phyloP scores from a whole-genome alignment of 2,888 invertebrate genomes.

The Cheilosia vulpina region DNA sequence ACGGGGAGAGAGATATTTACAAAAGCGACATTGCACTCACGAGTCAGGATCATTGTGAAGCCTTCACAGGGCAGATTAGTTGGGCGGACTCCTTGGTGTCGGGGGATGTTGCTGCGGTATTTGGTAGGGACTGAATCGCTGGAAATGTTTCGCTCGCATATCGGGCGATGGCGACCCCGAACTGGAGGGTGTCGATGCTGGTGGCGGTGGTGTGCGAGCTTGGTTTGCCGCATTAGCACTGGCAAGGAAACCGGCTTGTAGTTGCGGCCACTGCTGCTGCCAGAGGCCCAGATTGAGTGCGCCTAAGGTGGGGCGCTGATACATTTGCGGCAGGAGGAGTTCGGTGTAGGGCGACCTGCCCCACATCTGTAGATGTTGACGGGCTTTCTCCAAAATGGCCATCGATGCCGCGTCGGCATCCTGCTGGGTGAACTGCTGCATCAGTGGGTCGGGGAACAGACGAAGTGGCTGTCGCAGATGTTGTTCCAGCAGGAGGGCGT shows the following conservation, averaged over 20 bases:
- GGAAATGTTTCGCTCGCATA: constrained; percentile 82
- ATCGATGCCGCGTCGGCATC: constrained; percentile 83
- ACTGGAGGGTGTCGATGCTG: constrained; percentile 82
- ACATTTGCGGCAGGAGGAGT: constrained; percentile 83
- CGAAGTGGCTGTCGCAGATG: constrained; percentile 83
- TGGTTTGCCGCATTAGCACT: constrained; percentile 79
- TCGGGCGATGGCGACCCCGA: constrained; percentile 83
- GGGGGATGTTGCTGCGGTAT: constrained; percentile 80
- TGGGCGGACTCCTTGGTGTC: constrained; percentile 80
- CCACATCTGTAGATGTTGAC: constrained; percentile 84
- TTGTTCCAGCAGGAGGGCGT: constrained; percentile 83
- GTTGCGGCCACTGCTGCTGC: constrained; percentile 84
- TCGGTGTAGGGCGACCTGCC: constrained; percentile 84
- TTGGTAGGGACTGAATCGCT: constrained; percentile 81
- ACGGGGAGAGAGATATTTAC: constrained; percentile 43
- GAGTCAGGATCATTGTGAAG: constrained; percentile 1
- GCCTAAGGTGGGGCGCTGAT: constrained; percentile 82
- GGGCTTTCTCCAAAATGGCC: constrained; percentile 83
- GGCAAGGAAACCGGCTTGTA: constrained; percentile 83
- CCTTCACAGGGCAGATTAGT: constrained; percentile 76
- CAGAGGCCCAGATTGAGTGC: constrained; percentile 83
- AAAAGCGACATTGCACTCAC: constrained; percentile 66
- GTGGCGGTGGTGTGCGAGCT: constrained; percentile 79
- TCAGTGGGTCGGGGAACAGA: constrained; percentile 83
- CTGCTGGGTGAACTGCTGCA: constrained; percentile 83